Percentiles rank a stretch among this genome's conserved stretches.
These are phyloP conservation scores for Spodoptera littoralis DNA, from an alignment of 2,888 invertebrate genomes.

Conservation along the genomic window DNA sequence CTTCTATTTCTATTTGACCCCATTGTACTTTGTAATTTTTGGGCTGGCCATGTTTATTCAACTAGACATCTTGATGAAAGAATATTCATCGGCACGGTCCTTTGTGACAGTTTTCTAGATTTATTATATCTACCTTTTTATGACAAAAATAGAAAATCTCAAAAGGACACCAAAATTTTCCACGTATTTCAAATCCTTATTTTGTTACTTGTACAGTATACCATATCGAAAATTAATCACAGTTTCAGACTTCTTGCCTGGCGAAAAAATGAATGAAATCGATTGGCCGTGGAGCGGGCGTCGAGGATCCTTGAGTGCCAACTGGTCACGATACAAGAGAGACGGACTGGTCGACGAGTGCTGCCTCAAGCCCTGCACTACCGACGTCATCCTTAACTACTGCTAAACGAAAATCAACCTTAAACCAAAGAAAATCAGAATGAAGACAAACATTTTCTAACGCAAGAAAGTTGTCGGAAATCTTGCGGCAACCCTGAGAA, in stretches of 20 bases:
- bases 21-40: conserved; percentile 24
- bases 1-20: neutral
- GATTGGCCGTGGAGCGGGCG: conserved; percentile 66
- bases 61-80: conserved; percentile 11
- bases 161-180: no score
- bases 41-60: conserved; percentile 39
- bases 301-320: conserved; percentile 57
- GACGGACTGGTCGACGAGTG: conserved; percentile 69
- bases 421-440: conserved; percentile 2
- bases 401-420: conserved; percentile 55
- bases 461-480: no score
- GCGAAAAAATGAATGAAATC: conserved; percentile 54
- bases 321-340: conserved; percentile 68
- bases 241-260: conserved; percentile 44
- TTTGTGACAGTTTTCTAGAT: neutral
- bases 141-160: no score
- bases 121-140: no score
- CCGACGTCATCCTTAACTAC: conserved; percentile 66
- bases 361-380: conserved; percentile 68
- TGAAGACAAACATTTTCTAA: neutral
- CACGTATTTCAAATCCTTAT: no score
- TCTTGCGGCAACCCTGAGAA: no score
- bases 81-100: conserved; percentile 36
- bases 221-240: neutral
- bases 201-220: no score